Conservation (phyloP, 92 coral and sea anemone species). For the Pocillopora meandrina region DNA sequence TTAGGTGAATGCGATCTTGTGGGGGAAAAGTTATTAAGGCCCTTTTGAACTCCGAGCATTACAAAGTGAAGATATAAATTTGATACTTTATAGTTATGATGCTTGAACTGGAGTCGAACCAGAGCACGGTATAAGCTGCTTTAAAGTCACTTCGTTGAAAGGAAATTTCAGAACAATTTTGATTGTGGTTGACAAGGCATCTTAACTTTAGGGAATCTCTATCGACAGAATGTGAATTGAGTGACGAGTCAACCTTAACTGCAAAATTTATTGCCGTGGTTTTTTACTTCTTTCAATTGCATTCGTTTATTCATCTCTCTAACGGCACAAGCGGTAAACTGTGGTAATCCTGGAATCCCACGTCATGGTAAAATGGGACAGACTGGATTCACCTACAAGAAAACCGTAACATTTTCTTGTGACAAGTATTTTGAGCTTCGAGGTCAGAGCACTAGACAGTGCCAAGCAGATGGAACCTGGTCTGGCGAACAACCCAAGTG, state of each 20-base stretch:
- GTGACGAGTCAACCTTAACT: no score
- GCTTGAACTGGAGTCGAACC: no score
- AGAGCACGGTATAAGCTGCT: no score
- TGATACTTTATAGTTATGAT: no score
- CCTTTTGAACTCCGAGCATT: not conserved
- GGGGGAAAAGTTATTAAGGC: not conserved
- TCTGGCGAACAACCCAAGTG: conserved; percentile 86
- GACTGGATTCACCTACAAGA: conserved; percentile 59
- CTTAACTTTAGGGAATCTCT: no score
- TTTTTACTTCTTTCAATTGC: not conserved
- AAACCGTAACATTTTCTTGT: conserved; percentile 67
- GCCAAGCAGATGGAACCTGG: conserved; percentile 93
- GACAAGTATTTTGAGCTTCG: conserved; percentile 68
- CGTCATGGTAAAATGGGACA: conserved; percentile 55
- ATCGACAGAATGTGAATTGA: no score
- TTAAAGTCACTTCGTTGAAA: no score
- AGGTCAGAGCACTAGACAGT: conserved; percentile 58
- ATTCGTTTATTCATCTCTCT: not conserved
- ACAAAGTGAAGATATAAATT: no score
- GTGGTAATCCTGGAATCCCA: conserved; percentile 85
- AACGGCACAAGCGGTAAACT: conserved; percentile 65
- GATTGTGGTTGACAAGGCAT: no score
- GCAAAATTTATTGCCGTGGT: no score
- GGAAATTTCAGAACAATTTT: no score
- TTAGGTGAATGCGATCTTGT: not conserved